Base-by-base conservation (phyloP, 2,888 invertebrate species). In the Caenorhabditis angaria region DNA sequence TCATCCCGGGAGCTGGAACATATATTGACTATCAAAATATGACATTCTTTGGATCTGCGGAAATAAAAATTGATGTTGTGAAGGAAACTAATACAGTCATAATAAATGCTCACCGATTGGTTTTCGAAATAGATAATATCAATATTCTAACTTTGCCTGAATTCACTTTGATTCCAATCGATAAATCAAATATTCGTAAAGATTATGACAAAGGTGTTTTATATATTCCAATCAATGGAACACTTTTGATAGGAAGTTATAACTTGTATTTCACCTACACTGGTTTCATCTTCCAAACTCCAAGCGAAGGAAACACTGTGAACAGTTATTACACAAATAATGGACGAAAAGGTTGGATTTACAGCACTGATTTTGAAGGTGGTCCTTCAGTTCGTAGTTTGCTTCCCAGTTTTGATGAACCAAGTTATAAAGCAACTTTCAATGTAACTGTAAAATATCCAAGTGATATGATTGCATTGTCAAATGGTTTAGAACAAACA, bases 331-430 rank as follows among this genome's bases (percentile, higher is more conserved):
- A 59, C 56, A 57, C 58, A 50, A 53, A 61, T 22, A 65, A 77
- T 51, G 63, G 61, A 1, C 55, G 59, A 27, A 67, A 63, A 32
- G 67, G 75, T 29, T 77, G 64, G 61, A 76, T 81, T 18, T 66
- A 80, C 47, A 70, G 73, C 3, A 78, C 78, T 14, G 74, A 78
- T 28, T 80, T 81, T 55, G 76, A 76, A 56, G 72, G 71, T 28
- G 79, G 77, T 1, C 70, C 76, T 0, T 64, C 65, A 12, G 65
- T 70, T 24, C 70, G 81, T 14, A 70, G 72, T 10, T 54, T 78
- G 53, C 55, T 77, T 18, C 81, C 81, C 20, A 72, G 78, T 57
- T 70, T 78, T 60, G 81, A 81, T 62, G 81, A 81, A 35, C 79
- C 80, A 2, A 55, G 18, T 29, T 80, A 76, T 63, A 81, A 78